Evolutionary conservation across 2,797 vertebrate genomes (phyloP), one percentile per base, ranked within the genome.

Genomic region (Odontamblyopus lacepedii): DNA sequence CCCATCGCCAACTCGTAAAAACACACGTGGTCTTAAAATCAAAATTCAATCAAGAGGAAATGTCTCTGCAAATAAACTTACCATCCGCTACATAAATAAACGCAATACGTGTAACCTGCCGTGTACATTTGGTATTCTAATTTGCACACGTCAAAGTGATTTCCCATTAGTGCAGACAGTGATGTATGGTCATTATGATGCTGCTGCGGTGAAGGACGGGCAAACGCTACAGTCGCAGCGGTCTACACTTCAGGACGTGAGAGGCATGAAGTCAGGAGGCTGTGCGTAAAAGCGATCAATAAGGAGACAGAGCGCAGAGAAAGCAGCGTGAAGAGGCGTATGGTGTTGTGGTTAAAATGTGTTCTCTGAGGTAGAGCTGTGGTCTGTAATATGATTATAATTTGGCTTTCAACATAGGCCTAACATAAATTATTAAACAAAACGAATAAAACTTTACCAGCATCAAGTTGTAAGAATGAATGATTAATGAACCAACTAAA

Each of bases 241-340:
- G 60, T 70, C 74, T 74, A 69, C 12, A 70, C 63, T 26, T 6
- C 16, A 69, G 81, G 81, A 85, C 69, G 78, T 87, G 85, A 84
- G 75, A 73, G 75, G 82, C 67, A 74, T 85, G 70, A 69, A 86
- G 60, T 48, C 65, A 26, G 11, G 57, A 55, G 60, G 64, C 27
- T 29, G 48, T 29, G 27, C 16, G 15, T 66, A 50, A 32, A 6
- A 44, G 55, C 27, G 55, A 81, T 84, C 83, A 78, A 80, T 76
- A 76, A 0, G 6, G 26, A 61, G 57, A 65, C 44, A 16, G 38
- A 41, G 44, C 44, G 51, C 70, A 67, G 18, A 68, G 59, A 71
- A 67, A 23, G 66, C 68, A 41, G 15, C 2, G 35, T 59, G 69
- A 26, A 15, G 56, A 12, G 55, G 23, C 5, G 26, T 59, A 12